Conservation (phyloP, 2,113 vertebrate genomes). For the Thomomys bottae region DNA sequence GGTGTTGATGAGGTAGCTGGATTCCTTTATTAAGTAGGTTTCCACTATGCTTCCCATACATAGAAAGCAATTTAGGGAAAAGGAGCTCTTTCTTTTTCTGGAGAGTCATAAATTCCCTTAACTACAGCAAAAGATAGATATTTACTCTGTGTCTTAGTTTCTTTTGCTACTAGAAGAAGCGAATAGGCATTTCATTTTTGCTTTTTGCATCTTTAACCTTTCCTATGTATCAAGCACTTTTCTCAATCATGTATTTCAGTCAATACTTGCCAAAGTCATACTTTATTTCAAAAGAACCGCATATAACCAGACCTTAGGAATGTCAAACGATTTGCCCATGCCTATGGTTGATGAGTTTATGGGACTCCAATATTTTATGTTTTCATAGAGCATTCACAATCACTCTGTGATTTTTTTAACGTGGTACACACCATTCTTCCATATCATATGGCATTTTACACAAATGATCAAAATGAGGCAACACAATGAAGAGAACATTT, state of each 20-base stretch:
- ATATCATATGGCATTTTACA: not conserved
- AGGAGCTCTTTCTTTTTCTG: not conserved
- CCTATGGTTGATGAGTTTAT: not conserved
- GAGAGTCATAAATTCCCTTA: not conserved
- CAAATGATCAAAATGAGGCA: not conserved
- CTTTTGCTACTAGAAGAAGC: not conserved
- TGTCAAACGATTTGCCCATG: not conserved
- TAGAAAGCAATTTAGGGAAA: not conserved
- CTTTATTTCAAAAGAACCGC: slow-evolving; percentile 1
- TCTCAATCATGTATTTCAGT: not conserved
- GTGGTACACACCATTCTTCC: not conserved
- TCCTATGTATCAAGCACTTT: not conserved
- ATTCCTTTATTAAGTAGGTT: not conserved
- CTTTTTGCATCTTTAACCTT: not conserved
- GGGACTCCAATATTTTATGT: not conserved
- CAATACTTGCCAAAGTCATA: not conserved
- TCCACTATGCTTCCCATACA: not conserved
- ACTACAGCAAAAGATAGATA: not conserved
- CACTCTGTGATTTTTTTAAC: not conserved
- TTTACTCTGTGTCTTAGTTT: not conserved
- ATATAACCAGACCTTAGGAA: not conserved
- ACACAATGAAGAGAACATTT: not conserved
- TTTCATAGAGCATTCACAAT: not conserved
- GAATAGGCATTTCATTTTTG: not conserved
- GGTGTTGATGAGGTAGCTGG: not conserved